Evolutionary conservation across 2,888 invertebrate genomes (phyloP).

Genomic region (Drosophila cognata): DNA sequence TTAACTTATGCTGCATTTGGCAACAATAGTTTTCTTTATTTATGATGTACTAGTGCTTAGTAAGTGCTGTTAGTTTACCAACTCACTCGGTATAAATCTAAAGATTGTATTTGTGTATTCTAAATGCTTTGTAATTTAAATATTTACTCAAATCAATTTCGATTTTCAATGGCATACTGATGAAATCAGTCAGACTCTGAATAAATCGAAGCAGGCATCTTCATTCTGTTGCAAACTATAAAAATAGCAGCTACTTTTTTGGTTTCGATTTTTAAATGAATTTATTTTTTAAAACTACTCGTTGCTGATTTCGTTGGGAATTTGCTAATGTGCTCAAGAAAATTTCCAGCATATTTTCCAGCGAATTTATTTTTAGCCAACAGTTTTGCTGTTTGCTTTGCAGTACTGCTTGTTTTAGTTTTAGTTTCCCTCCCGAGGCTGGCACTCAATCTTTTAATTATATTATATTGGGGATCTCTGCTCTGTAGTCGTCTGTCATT

Average conservation of each 20-base stretch:
- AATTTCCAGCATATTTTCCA: conserved; percentile 1
- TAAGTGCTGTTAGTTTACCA: background rate
- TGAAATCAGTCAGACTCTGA: background rate
- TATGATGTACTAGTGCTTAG: background rate
- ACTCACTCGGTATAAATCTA: background rate
- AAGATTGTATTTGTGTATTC: background rate
- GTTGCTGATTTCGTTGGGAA: background rate
- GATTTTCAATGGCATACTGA: background rate
- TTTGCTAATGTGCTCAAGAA: conserved; percentile 1
- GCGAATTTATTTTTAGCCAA: conserved; percentile 29
- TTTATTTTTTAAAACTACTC: background rate
- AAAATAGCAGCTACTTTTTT: background rate
- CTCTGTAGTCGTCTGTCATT: background rate
- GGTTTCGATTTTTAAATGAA: background rate
- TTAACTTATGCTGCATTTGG: too few relatives aligned
- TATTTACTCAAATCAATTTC: background rate
- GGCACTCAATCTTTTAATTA: conserved; percentile 27
- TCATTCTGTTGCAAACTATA: background rate
- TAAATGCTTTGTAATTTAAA: background rate
- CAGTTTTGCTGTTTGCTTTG: background rate
- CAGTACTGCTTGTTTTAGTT: conserved; percentile 4
- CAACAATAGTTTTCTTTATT: background rate
- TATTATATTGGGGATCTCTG: background rate
- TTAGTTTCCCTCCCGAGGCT: background rate
- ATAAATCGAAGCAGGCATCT: background rate